phyloP scores from a whole-genome alignment of 2,888 invertebrate species.

The Trissoscelio sp. region DNA sequence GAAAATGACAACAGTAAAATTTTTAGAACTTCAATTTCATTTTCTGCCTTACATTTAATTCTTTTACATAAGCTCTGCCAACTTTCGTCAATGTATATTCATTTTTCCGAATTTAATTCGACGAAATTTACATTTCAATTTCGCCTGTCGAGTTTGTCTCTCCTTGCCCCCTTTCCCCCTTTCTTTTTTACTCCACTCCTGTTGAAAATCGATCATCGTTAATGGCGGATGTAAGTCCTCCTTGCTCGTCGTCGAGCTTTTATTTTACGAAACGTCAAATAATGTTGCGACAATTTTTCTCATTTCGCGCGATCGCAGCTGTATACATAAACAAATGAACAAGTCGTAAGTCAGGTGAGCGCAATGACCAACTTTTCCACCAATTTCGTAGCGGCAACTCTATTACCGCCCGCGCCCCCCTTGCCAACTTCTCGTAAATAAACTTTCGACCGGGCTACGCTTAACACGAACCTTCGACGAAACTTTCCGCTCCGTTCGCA shows the following conservation, averaged over 20 bases:
- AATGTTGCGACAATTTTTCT: slow-evolving; percentile 43
- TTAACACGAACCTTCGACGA: slow-evolving; percentile 56
- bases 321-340: slow-evolving; percentile 57
- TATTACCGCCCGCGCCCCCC: slow-evolving; percentile 41
- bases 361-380: slow-evolving; percentile 62
- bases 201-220: slow-evolving; percentile 25
- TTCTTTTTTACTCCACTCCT: no score
- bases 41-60: slow-evolving; percentile 37
- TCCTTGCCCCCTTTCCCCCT: no score
- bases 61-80: slow-evolving; percentile 9
- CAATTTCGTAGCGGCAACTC: slow-evolving; percentile 63
- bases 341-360: slow-evolving; percentile 47
- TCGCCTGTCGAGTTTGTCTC: background rate
- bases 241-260: no score
- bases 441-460: slow-evolving; percentile 65
- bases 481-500: slow-evolving; percentile 57
- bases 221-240: background rate
- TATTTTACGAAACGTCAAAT: slow-evolving; percentile 5
- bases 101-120: slow-evolving; percentile 47
- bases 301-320: slow-evolving; percentile 31
- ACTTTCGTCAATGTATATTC: slow-evolving; percentile 45
- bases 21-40: slow-evolving; percentile 45
- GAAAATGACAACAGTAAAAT: slow-evolving; percentile 47
- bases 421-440: slow-evolving; percentile 59
- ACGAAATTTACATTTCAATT: slow-evolving; percentile 51